These are phyloP conservation scores for Liparis tanakae DNA, from an alignment of 2,797 vertebrate species.

Conservation along the genomic window DNA sequence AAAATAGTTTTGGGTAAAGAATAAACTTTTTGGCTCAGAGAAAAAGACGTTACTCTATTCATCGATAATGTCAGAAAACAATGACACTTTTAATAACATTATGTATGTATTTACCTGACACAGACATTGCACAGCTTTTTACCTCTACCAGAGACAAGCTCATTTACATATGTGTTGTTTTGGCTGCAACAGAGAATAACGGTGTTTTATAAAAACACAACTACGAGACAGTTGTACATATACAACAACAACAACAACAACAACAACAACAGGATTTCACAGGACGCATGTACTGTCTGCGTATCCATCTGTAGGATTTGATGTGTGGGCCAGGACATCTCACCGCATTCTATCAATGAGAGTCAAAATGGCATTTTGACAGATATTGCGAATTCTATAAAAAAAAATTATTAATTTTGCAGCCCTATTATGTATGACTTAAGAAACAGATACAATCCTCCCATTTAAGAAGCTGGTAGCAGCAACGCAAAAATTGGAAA, in stretches of 20 bases:
- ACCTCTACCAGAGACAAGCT: not conserved
- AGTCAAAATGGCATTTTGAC: not conserved
- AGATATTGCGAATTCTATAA: not conserved
- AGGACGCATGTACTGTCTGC: no score
- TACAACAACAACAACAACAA: no score
- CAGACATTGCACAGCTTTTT: no score
- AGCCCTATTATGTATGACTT: not conserved
- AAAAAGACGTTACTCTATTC: no score
- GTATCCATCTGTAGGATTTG: not conserved
- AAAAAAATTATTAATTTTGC: not conserved
- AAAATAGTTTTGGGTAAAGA: not conserved
- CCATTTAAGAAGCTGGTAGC: not conserved
- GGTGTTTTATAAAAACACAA: not conserved
- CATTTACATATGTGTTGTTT: not conserved
- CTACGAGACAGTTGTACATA: no score
- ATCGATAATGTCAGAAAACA: constrained; percentile 1
- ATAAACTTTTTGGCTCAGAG: no score
- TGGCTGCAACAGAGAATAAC: not conserved
- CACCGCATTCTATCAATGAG: not conserved
- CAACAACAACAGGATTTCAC: no score
- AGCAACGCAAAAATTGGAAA: not conserved
- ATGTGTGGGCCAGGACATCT: not conserved
- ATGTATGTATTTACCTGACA: no score
- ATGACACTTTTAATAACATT: not conserved
- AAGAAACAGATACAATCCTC: not conserved